Percentiles rank a stretch among this genome's conserved stretches.
Evolutionary conservation across 2,888 invertebrate genomes (phyloP).

Genomic region (Amphimallon solstitiale): DNA sequence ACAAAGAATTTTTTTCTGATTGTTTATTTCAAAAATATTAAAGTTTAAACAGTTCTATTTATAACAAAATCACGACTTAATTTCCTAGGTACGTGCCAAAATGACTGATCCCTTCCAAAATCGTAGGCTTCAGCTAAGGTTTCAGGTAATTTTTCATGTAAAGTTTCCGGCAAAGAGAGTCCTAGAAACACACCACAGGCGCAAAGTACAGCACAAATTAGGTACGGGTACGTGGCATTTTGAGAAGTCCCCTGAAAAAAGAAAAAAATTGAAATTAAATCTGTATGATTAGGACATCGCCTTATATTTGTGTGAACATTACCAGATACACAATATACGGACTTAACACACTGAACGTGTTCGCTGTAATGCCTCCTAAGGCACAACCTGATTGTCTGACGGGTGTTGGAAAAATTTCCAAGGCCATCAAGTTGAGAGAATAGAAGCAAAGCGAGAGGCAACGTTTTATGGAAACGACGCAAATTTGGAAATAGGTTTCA

Average conservation of each 20-base stretch:
- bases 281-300: too few species aligned
- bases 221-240: slow-evolving; percentile 39
- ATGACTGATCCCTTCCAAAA: slow-evolving; percentile 18
- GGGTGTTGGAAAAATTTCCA: slow-evolving; percentile 75
- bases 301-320: not conserved
- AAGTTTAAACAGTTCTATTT: too few species aligned
- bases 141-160: slow-evolving; percentile 32
- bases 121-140: slow-evolving; percentile 27
- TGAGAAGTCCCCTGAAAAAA: slow-evolving; percentile 38
- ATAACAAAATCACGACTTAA: too few species aligned
- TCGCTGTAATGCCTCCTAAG: slow-evolving; percentile 68
- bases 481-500: slow-evolving; percentile 32
- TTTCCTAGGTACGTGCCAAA: slow-evolving; percentile 19
- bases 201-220: slow-evolving; percentile 4
- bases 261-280: not conserved
- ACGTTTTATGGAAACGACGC: slow-evolving; percentile 65
- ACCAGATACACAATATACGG: slow-evolving; percentile 35
- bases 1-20: too few species aligned
- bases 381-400: slow-evolving; percentile 73
- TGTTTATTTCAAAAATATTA: too few species aligned
- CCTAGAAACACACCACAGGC: slow-evolving; percentile 1
- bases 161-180: slow-evolving; percentile 36
- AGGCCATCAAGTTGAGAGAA: slow-evolving; percentile 69
- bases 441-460: slow-evolving; percentile 68
- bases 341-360: slow-evolving; percentile 63